Conservation (phyloP, 2,797 vertebrate species). For the Setipinna tenuifilis region DNA sequence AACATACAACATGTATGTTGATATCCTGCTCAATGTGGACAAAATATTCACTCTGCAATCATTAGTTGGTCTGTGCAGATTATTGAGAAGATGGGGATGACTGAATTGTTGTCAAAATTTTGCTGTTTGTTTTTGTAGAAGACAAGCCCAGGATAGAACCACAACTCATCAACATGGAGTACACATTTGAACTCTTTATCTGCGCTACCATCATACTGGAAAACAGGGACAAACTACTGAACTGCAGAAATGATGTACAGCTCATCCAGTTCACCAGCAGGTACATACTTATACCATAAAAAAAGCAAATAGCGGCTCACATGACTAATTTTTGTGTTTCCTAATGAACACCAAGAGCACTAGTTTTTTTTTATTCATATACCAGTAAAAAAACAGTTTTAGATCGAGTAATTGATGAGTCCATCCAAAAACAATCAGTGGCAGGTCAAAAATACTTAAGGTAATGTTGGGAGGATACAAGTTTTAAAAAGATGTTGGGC, state of each 20-base stretch:
- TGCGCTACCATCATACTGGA: conserved; percentile 76
- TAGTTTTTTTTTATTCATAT: no score
- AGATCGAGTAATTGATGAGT: no score
- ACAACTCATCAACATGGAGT: conserved; percentile 73
- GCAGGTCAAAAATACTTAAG: no score
- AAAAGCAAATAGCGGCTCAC: no score
- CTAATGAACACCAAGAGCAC: no score
- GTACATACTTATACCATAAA: conserved; percentile 48
- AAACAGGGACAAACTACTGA: conserved; percentile 71
- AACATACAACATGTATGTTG: not conserved
- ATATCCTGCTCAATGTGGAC: not conserved
- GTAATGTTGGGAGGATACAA: no score
- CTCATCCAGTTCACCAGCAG: conserved; percentile 79
- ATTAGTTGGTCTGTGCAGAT: no score
- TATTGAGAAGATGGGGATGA: not conserved
- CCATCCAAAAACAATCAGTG: no score
- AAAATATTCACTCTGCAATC: not conserved
- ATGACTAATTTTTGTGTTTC: no score
- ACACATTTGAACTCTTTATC: conserved; percentile 83
- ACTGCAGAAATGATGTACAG: conserved; percentile 72
- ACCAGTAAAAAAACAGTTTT: no score
- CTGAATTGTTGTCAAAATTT: not conserved
- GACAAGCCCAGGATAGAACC: conserved; percentile 56
- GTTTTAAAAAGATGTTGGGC: no score
- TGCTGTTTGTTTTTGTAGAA: conserved; percentile 58